Percentiles rank a stretch among this genome's conserved stretches.
Conservation (phyloP, 30 jellyfish, hydroid and myxozoan species). For the Phacellophora camtschatica region DNA sequence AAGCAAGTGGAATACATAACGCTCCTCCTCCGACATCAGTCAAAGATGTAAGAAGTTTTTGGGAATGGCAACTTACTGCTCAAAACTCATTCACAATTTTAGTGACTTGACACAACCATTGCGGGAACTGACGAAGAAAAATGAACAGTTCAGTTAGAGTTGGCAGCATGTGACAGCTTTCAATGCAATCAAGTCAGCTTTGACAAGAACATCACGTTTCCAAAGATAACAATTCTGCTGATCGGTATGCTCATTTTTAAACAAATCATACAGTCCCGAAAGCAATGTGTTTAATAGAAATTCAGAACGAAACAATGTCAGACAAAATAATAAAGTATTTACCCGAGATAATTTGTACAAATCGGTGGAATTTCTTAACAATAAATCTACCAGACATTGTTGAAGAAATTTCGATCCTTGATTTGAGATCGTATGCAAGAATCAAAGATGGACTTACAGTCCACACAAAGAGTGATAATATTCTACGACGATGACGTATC, state of each 20-base stretch:
- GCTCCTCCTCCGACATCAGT: constrained; percentile 8
- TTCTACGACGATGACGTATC: background rate
- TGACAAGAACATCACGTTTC: too few species aligned
- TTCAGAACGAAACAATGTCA: background rate
- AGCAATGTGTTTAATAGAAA: background rate
- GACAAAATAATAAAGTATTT: background rate
- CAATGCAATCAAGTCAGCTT: too few species aligned
- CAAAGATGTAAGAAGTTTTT: constrained; percentile 12
- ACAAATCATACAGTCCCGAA: background rate
- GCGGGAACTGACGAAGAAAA: constrained; percentile 8
- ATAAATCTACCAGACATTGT: background rate
- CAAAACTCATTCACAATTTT: background rate
- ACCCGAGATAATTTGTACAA: background rate
- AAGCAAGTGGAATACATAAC: background rate
- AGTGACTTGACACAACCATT: constrained; percentile 20
- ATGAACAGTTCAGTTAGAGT: background rate
- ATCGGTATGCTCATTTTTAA: too few species aligned
- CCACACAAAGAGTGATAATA: background rate
- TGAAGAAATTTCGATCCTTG: background rate
- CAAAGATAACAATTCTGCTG: too few species aligned
- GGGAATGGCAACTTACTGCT: background rate
- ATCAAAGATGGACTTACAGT: constrained; percentile 1
- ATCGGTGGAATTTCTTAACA: background rate
- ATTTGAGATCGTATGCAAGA: background rate
- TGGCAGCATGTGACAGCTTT: background rate